Evolutionary conservation across 2,113 vertebrate genomes (phyloP), one percentile per base, ranked within the genome.

Genomic region (Chloroceryle aenea): DNA sequence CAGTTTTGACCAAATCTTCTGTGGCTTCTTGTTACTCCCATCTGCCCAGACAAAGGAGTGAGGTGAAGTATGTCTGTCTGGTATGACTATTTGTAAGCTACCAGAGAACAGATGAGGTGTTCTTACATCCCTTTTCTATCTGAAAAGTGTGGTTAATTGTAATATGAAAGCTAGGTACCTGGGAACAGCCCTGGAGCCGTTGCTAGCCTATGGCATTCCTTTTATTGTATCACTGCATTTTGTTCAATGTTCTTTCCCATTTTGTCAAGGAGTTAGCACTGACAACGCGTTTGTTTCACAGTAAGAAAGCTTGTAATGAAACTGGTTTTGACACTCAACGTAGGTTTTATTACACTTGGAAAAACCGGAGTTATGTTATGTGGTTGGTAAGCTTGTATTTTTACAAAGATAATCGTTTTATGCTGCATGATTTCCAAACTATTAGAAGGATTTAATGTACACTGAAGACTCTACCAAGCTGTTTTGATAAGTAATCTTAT

Each of bases 331-430:
- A 93, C 80, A 78, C 34, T 92, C 22, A 67, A 2, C 29, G 16
- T 89, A 90, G 34, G 73, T 93, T 95, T 92, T 77, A 64, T 62
- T 81, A 68, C 50, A n/a, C 73, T 87, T 64, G 17, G 29, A 71
- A 85, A 30, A 30, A 32, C 59, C 43, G 22, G 62, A 84, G 67
- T 77, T 87, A 47, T 83, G 87, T 56, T 75, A 48, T 55, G 48
- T 85, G 76, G 76, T 93, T 95, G 58, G 80, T 89, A 87, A 94
- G 80, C 83, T 86, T 90, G 62, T 81, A 52, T 89, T 96, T 97
- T 96, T 84, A 93, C 88, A 62, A 67, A 90, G 77, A 79, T 93
- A 87, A 92, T 97, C 6, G 14, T 91, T 97, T 96, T 94, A 91
- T 94, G 78, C 66, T 17, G 12, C 69, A 38, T 69, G 69, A 78